Conservation (phyloP, 2,797 vertebrate species). For the Sebastes minor region DNA sequence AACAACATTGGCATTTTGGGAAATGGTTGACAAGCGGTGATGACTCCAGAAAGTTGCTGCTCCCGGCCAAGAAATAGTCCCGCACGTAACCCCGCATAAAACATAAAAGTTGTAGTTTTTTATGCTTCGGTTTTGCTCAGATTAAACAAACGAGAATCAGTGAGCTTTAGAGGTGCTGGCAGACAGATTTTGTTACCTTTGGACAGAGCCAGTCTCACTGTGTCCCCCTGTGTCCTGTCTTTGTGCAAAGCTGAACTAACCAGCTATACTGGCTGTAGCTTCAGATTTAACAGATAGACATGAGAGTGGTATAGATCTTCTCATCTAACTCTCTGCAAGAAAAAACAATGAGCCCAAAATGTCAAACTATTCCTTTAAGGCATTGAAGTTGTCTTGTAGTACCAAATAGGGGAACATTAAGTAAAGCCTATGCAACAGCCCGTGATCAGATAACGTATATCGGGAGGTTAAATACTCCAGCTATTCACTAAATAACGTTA, state of each 20-base stretch:
- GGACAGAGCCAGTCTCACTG: neutral
- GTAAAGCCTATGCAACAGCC: neutral
- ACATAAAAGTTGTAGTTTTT: neutral
- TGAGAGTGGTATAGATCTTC: too few species aligned
- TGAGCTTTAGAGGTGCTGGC: neutral
- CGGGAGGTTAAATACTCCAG: neutral
- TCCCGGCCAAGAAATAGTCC: neutral
- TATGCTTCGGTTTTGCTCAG: neutral
- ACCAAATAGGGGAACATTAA: neutral
- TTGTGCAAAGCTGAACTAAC: neutral
- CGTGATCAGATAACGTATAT: neutral
- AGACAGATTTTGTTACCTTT: neutral
- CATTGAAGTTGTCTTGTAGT: neutral
- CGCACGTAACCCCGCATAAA: neutral
- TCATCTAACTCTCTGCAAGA: too few species aligned
- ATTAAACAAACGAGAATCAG: neutral
- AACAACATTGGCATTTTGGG: neutral
- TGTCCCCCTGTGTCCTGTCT: neutral
- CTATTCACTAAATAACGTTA: slow-evolving; percentile 4
- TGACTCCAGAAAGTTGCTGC: neutral
- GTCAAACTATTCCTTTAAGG: neutral
- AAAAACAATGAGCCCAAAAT: too few species aligned
- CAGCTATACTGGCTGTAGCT: neutral
- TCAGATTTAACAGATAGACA: neutral
- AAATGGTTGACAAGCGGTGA: neutral